These are phyloP conservation scores for Heliconius hermathena DNA, from an alignment of 1,140 invertebrate genomes.

Conservation along the genomic window DNA sequence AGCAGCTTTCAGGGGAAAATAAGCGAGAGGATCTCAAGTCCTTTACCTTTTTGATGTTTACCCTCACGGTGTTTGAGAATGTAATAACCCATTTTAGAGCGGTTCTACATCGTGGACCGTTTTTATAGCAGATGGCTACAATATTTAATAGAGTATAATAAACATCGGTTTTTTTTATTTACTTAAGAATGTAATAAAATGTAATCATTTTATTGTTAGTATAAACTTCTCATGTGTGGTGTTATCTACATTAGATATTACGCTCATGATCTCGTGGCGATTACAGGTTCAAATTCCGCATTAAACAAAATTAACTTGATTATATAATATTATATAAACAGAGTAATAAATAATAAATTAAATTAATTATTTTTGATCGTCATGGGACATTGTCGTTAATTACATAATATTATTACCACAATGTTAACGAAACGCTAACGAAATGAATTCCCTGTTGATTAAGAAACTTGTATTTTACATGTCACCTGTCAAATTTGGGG, in stretches of 20 bases:
- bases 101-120: slow-evolving; percentile 16
- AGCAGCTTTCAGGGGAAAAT: slow-evolving; percentile 43
- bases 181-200: neutral
- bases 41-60: slow-evolving; percentile 46
- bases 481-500: slow-evolving; percentile 37
- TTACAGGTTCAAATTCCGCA: no score
- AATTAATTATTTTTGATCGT: neutral
- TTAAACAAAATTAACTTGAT: neutral
- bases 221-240: no score
- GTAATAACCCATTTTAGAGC: slow-evolving; percentile 32
- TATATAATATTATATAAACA: neutral
- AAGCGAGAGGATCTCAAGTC: slow-evolving; percentile 44
- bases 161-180: neutral
- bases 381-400: neutral
- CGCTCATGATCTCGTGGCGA: no score
- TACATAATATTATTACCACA: neutral
- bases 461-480: slow-evolving; percentile 26
- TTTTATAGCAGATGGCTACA: slow-evolving; percentile 5
- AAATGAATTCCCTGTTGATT: slow-evolving; percentile 29
- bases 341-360: neutral
- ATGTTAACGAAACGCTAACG: neutral
- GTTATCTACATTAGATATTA: no score
- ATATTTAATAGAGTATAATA: neutral
- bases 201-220: neutral
- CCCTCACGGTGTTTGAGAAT: slow-evolving; percentile 29